Evolutionary conservation across 2,888 invertebrate species (phyloP).

Genomic region (Acleris laterana): DNA sequence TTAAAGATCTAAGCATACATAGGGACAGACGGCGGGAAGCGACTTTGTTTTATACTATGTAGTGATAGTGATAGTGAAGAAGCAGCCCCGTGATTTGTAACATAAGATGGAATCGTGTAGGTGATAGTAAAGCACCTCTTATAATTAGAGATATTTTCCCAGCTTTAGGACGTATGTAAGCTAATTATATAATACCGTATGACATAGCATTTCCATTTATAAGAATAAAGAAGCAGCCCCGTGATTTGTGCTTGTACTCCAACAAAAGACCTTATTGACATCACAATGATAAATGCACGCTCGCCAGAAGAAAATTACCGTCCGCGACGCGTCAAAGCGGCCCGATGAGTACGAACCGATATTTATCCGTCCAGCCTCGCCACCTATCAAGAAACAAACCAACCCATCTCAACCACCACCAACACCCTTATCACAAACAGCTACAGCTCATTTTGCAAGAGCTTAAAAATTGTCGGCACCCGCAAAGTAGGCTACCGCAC

Average conservation of each 20-base stretch:
- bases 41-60: too few relatives aligned
- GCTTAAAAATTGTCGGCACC: constrained; percentile 1
- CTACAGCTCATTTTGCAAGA: constrained; percentile 19
- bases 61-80: too few relatives aligned
- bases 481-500: constrained; percentile 30
- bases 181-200: too few relatives aligned
- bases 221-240: constrained; percentile 13
- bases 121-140: too few relatives aligned
- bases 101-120: too few relatives aligned
- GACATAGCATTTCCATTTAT: too few relatives aligned
- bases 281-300: constrained; percentile 34
- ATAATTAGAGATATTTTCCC: too few relatives aligned
- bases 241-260: constrained; percentile 6
- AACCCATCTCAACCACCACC: constrained; percentile 40
- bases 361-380: constrained; percentile 71
- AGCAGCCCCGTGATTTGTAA: constrained; percentile 3
- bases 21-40: too few relatives aligned
- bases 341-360: constrained; percentile 54
- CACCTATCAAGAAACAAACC: constrained; percentile 58
- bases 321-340: constrained; percentile 63
- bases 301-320: constrained; percentile 50
- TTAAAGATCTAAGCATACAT: too few relatives aligned
- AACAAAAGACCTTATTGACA: constrained; percentile 32
- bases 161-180: too few relatives aligned
- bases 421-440: not conserved